Evolutionary conservation across 2,888 invertebrate species (phyloP), one percentile per base, ranked within the genome.

Genomic region (Limulus polyphemus): DNA sequence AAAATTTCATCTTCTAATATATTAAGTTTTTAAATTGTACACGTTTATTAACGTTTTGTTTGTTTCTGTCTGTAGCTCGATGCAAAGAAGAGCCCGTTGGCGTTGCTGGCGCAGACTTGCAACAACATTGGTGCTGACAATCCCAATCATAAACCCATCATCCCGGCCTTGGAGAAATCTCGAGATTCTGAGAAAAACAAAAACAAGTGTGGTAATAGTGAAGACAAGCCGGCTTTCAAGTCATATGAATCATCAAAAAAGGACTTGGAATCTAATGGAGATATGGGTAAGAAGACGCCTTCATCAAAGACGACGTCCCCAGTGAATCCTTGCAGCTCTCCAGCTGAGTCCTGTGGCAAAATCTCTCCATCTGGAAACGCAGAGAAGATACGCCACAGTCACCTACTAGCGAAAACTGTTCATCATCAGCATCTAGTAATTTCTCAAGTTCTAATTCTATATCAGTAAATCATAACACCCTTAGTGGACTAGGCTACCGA

Each of bases 61-160:
- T 62, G 58, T 64, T 54, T 57, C 56, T 58, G 79, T 77, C 87
- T 87, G 70, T 83, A 95, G 94, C 83, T 94, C 86, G 94, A 95
- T 76, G 88, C 94, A 67, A 94, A 94, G 79, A 94, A 94, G 80
- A 93, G 92, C 79, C 95, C 95, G 3, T 79, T 97, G 75, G 95
- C 95, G 66, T 80, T 97, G 67, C 79, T 97, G 76, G 95, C 94
- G 67, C 94, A 94, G 79, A 95, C 97, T 17, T 97, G 95, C 81
- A 94, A 92, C 76, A 94, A 93, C 77, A 97, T 97, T 72, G 97
- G 93, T 60, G 90, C 90, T 32, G 94, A 94, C 75, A 84, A 89
- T 0, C 84, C 88, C 47, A 83, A 86, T 49, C 80, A 84, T 11
- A 91, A 90, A 67, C 74, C 75, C 48, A 69, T 78, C 56, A 72